These are phyloP conservation scores for Cyprinus carpio DNA, from an alignment of 2,113 vertebrate species.

Conservation along the genomic window DNA sequence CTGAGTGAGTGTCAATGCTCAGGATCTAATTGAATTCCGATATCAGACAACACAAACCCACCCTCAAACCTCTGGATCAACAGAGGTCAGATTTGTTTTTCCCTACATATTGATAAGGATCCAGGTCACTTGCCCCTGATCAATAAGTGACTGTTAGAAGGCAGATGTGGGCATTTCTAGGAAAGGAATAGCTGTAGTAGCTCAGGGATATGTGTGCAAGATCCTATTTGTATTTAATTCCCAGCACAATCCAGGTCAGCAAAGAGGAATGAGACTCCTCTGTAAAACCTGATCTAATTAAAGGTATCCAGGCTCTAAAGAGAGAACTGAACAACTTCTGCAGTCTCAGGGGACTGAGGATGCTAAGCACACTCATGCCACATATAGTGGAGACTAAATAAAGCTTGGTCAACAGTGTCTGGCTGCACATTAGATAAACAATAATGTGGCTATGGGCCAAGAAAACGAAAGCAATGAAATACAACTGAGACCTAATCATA, in stretches of 20 bases:
- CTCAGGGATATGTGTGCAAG: not conserved
- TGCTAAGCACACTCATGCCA: constrained; percentile 61
- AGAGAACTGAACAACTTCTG: constrained; percentile 68
- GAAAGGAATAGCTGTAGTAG: not conserved
- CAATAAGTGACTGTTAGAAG: constrained; percentile 66
- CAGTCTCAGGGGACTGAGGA: constrained; percentile 70
- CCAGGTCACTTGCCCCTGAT: constrained; percentile 57
- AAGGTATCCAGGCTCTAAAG: constrained; percentile 64
- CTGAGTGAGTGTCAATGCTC: constrained; percentile 64
- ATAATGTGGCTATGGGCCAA: not conserved
- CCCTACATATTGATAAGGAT: constrained; percentile 34
- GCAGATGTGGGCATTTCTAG: constrained; percentile 22
- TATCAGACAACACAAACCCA: constrained; percentile 72
- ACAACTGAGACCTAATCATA: not conserved
- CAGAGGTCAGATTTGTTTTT: constrained; percentile 56
- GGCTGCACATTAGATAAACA: constrained; percentile 17
- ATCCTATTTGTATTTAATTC: constrained; percentile 67
- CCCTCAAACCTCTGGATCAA: constrained; percentile 57
- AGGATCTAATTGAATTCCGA: constrained; percentile 84
- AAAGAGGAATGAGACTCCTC: constrained; percentile 73
- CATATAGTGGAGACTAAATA: constrained; percentile 54
- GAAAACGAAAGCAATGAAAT: not conserved
- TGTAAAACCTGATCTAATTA: constrained; percentile 78
- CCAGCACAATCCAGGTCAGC: constrained; percentile 74
- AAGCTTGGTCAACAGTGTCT: constrained; percentile 14